These are phyloP conservation scores for Antheraea assamensis DNA, from an alignment of 2,888 invertebrate species.

Conservation along the genomic window DNA sequence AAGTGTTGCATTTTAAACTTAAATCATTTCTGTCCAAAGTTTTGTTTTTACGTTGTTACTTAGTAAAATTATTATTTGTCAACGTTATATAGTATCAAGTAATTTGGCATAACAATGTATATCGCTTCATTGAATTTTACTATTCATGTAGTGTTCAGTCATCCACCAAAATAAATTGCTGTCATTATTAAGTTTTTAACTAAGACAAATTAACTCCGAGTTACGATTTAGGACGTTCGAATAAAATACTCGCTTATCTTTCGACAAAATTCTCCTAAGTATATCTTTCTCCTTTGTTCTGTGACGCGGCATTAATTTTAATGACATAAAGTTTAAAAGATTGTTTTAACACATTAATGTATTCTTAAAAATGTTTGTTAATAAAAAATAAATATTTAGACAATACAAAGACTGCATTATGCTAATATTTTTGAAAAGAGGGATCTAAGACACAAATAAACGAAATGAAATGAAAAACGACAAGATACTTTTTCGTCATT, in stretches of 20 bases:
- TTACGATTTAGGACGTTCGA: conserved; percentile 37
- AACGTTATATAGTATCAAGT: no score
- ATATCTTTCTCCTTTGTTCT: conserved; percentile 25
- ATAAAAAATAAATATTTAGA: background rate
- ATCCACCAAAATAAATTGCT: conserved; percentile 39
- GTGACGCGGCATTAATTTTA: conserved; percentile 22
- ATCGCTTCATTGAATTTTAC: conserved; percentile 36
- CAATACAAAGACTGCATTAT: background rate
- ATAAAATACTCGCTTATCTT: conserved; percentile 26
- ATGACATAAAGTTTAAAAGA: conserved; percentile 5
- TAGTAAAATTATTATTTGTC: no score
- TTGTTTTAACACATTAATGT: background rate
- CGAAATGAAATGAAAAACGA: no score
- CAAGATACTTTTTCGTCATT: no score
- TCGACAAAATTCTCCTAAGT: conserved; percentile 21
- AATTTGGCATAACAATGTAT: background rate
- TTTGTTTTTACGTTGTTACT: no score
- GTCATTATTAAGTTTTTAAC: conserved; percentile 53
- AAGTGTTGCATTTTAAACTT: no score
- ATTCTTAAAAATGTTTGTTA: background rate
- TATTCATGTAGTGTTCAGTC: conserved; percentile 41
- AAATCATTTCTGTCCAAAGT: no score
- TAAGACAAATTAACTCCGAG: conserved; percentile 50
- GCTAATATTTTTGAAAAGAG: background rate
- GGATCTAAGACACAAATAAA: no score